A percentile compares a stretch with the other conserved stretches of the same genome.
Evolutionary conservation across 2,888 invertebrate genomes (phyloP).

Genomic region (Eristalinus aeneus): DNA sequence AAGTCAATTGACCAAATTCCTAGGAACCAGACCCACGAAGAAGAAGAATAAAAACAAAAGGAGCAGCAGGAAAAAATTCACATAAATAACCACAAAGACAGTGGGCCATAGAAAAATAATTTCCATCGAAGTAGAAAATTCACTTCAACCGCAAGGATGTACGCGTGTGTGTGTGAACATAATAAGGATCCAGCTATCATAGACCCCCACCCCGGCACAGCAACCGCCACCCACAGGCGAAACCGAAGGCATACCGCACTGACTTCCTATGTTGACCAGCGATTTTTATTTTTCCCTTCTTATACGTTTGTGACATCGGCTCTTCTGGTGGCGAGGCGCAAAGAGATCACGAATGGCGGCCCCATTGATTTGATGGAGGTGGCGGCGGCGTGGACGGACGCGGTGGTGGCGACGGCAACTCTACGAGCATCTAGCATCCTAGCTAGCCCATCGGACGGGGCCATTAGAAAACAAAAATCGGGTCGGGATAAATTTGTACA

Average conservation of each 20-base stretch:
- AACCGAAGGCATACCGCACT: conserved; percentile 32
- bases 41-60: conserved; percentile 10
- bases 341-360: conserved; percentile 53
- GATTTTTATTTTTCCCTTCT: conserved; percentile 14
- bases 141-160: conserved; percentile 7
- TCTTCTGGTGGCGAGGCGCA: conserved; percentile 29
- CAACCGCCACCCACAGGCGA: not conserved
- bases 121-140: conserved; percentile 61
- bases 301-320: conserved; percentile 43
- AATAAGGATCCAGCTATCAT: conserved; percentile 23
- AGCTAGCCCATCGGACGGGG: conserved; percentile 17
- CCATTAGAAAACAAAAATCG: conserved; percentile 56
- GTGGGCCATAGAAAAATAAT: conserved; percentile 62
- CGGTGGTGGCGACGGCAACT: no score
- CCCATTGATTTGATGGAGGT: conserved; percentile 53
- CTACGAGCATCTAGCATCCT: conserved; percentile 38
- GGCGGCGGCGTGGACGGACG: no score
- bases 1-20: conserved; percentile 56
- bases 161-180: conserved; percentile 34
- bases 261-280: conserved; percentile 23
- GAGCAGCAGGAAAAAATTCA: not conserved
- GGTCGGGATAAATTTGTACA: conserved; percentile 51
- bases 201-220: not conserved
- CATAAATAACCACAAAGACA: conserved; percentile 63
- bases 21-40: conserved; percentile 11